Conservation (phyloP, 2,888 invertebrate species). For the Tinea semifulvella region DNA sequence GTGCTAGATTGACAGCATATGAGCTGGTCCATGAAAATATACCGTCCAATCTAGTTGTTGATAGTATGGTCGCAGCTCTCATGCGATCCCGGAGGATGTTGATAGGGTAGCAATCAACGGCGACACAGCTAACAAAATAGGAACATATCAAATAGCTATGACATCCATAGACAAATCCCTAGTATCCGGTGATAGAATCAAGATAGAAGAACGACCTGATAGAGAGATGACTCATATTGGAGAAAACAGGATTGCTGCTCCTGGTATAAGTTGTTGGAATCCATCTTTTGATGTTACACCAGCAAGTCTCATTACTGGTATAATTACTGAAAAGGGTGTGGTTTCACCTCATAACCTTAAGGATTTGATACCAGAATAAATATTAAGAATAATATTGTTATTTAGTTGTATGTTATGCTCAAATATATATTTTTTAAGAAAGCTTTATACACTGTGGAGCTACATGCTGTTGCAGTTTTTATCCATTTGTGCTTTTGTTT, state of each 20-base stretch:
- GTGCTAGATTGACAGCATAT: constrained; percentile 93
- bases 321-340: constrained; percentile 94
- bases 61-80: constrained; percentile 93
- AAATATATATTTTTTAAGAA: constrained; percentile 1
- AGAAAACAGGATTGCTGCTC: constrained; percentile 86
- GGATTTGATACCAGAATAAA: constrained; percentile 30
- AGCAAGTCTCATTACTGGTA: constrained; percentile 87
- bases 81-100: constrained; percentile 83
- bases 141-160: constrained; percentile 93
- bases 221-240: constrained; percentile 92
- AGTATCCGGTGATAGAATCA: constrained; percentile 83
- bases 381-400: constrained; percentile 16
- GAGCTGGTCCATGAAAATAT: constrained; percentile 93
- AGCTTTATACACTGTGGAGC: no score
- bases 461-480: no score
- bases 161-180: constrained; percentile 89
- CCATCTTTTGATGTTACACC: constrained; percentile 99
- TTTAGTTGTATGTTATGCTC: constrained; percentile 5
- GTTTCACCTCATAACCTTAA: constrained; percentile 69
- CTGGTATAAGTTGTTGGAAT: constrained; percentile 95
- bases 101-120: constrained; percentile 96
- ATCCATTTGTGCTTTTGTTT: no score
- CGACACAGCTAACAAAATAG: constrained; percentile 99
- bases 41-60: constrained; percentile 92
- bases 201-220: constrained; percentile 93